Evolutionary conservation across 2,888 invertebrate species (phyloP).

Genomic region (Eupeodes luniger): DNA sequence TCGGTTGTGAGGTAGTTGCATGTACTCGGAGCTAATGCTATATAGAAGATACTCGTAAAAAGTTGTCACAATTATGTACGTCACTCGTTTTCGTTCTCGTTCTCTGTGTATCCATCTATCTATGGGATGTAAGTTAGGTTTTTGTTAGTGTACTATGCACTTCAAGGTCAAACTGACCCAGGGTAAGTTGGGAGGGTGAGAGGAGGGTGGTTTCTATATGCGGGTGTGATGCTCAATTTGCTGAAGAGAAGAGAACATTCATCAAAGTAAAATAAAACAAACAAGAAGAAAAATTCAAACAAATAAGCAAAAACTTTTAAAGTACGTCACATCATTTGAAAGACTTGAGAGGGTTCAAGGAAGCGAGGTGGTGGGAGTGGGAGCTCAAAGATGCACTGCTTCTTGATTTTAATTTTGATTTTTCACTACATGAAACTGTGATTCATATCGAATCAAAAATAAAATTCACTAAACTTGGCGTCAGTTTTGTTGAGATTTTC

Average conservation of each 20-base stretch:
- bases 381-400: conserved; percentile 1
- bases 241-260: not conserved
- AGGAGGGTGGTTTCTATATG: conserved; percentile 26
- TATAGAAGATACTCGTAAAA: conserved; percentile 25
- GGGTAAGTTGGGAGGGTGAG: not conserved
- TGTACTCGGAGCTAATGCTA: conserved; percentile 1
- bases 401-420: conserved; percentile 23
- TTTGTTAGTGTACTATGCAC: conserved; percentile 58
- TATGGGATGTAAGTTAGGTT: conserved; percentile 52
- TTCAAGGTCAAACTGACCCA: conserved; percentile 72
- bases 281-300: not conserved
- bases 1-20: conserved; percentile 39
- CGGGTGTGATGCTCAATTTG: conserved; percentile 41
- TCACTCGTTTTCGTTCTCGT: conserved; percentile 45
- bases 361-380: conserved; percentile 28
- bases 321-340: conserved; percentile 62
- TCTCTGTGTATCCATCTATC: not conserved
- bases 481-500: not conserved
- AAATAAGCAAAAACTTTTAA: conserved; percentile 28
- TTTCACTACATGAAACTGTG: not conserved
- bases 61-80: conserved; percentile 54
- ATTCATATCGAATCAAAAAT: conserved; percentile 41
- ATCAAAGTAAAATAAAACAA: not conserved
- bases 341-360: conserved; percentile 26
- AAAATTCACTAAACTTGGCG: not conserved